Evolutionary conservation across 1,140 invertebrate species (phyloP).

Genomic region (Luehdorfia chinensis): DNA sequence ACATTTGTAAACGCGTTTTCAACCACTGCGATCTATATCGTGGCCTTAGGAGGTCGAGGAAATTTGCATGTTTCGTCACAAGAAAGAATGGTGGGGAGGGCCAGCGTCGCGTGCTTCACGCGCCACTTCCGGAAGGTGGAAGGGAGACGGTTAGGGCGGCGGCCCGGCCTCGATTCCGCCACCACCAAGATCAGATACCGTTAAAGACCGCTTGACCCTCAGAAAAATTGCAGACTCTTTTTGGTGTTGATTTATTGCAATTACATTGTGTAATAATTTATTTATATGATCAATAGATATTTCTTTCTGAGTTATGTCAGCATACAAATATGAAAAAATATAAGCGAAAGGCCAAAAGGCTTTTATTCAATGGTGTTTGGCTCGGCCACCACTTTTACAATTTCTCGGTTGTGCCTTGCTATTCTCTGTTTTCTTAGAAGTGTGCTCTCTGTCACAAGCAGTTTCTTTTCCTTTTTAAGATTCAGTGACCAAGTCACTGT

Average conservation of each 20-base stretch:
- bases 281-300: no score
- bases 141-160: slow-evolving; percentile 17
- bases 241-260: slow-evolving; percentile 8
- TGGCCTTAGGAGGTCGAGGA: slow-evolving; percentile 44
- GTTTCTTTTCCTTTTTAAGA: no score
- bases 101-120: slow-evolving; percentile 52
- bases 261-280: slow-evolving; percentile 1
- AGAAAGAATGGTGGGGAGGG: slow-evolving; percentile 21
- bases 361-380: no score
- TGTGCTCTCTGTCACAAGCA: no score
- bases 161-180: slow-evolving; percentile 52
- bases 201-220: slow-evolving; percentile 35
- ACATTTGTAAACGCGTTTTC: slow-evolving; percentile 35
- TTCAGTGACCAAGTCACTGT: no score
- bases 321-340: no score
- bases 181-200: slow-evolving; percentile 50
- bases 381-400: no score
- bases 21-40: slow-evolving; percentile 38
- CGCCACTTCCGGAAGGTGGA: slow-evolving; percentile 53
- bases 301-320: neutral
- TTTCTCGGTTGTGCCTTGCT: no score
- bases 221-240: slow-evolving; percentile 7
- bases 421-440: no score
- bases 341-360: no score
- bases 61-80: slow-evolving; percentile 77